These are phyloP conservation scores for Gnathonemus echidnorhynchus DNA, from an alignment of 2,113 vertebrate genomes.

Conservation along the genomic window DNA sequence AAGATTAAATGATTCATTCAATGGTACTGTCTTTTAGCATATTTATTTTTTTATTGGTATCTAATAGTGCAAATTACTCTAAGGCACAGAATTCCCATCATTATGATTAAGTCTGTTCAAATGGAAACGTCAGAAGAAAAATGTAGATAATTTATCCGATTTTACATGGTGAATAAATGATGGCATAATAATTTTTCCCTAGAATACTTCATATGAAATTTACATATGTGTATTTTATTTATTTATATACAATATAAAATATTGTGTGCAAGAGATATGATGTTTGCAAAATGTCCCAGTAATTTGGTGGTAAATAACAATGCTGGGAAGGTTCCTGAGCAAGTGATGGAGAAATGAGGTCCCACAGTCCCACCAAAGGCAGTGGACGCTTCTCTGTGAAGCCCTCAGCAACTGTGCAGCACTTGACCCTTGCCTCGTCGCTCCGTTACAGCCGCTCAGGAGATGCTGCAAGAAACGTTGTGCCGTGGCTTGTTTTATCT, in stretches of 20 bases:
- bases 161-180: not conserved
- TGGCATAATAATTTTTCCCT: not conserved
- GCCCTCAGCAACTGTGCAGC: not conserved
- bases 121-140: not conserved
- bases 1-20: not conserved
- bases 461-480: not conserved
- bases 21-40: not conserved
- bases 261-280: not conserved
- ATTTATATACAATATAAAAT: too few species aligned
- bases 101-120: not conserved
- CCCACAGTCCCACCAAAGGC: not conserved
- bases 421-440: not conserved
- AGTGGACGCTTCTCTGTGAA: not conserved
- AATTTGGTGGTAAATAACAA: not conserved
- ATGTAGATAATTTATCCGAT: not conserved
- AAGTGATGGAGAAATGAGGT: constrained; percentile 2
- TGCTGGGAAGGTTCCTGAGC: not conserved
- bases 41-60: not conserved
- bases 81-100: not conserved
- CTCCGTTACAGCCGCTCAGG: not conserved
- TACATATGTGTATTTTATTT: not conserved
- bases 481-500: not conserved
- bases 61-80: not conserved
- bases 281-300: not conserved
- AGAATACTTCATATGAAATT: not conserved